Base-by-base conservation (phyloP, 2,888 invertebrate species). In the Dastarcus helophoroides region DNA sequence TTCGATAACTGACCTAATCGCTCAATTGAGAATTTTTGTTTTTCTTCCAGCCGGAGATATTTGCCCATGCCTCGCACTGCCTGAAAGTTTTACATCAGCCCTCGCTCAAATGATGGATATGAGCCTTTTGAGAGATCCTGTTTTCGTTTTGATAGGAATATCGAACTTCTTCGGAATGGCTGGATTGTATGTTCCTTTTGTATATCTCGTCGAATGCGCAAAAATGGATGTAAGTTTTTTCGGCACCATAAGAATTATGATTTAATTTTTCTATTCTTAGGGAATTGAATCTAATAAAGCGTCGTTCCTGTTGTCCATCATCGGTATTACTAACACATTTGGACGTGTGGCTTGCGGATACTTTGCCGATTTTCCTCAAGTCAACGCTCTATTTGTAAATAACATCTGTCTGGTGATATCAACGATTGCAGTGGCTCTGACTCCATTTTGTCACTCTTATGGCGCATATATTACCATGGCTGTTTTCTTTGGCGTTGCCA, bases 101-200 rank as follows among this genome's bases (percentile, higher is more conserved):
- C 65, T 94, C 23, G 70, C 76, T 31, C 84, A 89, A 32, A 91
- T 95, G 91, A 65, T 93, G 69, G 93, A 94, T 63, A 71, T 90
- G 47, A 81, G 83, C 30, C 64, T 95, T 31, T 68, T 95, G 33
- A 82, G 77, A 41, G 82, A 94, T 65, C 84, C 88, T 3, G 84
- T 88, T 34, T 89, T 95, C 63, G 77, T 90, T 68, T 65, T 93
- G 31, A 88, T 94, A 51, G 89, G 88, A 36, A 73, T 94, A 31
- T 91, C 90, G 40, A 95, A 94, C 61, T 70, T 97, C 34, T 89
- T 97, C 58, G 97, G 95, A 48, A 94, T 97, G 84, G 85, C 94
- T 31, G 95, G 95, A 42, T 76, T 95, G 32, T 94, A 94, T 62
- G 88, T 97, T 43, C 97, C 97, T 21, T 97, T 93, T 61, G 86